Base-by-base conservation (phyloP, 1,140 invertebrate species). In the Trypoxylus dichotomus region DNA sequence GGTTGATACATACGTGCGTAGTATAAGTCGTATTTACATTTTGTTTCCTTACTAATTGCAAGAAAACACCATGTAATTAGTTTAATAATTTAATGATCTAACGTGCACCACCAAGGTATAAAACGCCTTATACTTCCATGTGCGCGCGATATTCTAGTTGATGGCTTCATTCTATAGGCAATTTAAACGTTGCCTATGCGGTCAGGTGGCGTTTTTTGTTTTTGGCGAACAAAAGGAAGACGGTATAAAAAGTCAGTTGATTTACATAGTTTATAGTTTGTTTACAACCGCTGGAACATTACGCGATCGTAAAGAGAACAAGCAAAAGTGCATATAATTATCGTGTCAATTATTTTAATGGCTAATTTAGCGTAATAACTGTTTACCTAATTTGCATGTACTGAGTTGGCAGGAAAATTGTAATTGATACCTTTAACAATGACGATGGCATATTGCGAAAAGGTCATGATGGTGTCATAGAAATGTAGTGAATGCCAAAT, bases 1-100 rank as follows among this genome's bases (percentile, higher is more conserved):
- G 29, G 2, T 37, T 37, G 32, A 68, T 68, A 68, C 11, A 68
- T 68, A 29, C 60, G 24, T 54, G 47, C 24, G 24, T 29, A 68
- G 15, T 68, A 3, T 27, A 11, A 27, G 60, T 10, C 60, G 24
- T 29, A 68, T 68, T 68, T 68, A 68, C 60, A 68, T 68, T 68
- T 68, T 68, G 21, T 24, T 68, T 54, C 19, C 19, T 24, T 24
- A 24, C 60, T 68, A 68, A 68, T 68, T 68, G 60, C 60, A 27
- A 29, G 60, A 27, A 29, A 68, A 68, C 60, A 68, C 19, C 27
- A 68, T 68, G 60, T 68, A 68, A 68, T 68, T 68, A 68, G 60
- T 27, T 68, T 68, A 68, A 68, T 68, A 68, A 24, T 68, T 68
- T 68, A 68, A 68, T 29, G 60, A 68, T 68, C 24, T 68, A 68